phyloP scores from a whole-genome alignment of 2,113 vertebrate genomes.

The Cinclus cinclus region DNA sequence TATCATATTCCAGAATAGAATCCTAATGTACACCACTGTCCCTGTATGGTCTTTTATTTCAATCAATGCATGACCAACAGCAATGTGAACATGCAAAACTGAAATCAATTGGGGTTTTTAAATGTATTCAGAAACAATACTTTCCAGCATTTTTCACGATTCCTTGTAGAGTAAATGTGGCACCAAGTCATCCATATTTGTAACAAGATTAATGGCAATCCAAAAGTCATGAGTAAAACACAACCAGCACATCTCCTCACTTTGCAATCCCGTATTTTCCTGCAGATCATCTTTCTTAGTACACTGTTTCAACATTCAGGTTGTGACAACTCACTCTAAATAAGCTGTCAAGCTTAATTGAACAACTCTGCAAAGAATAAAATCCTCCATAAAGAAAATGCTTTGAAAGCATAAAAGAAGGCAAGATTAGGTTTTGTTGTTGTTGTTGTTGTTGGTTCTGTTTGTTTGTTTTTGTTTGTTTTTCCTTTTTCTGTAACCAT shows the following conservation, averaged over 20 bases:
- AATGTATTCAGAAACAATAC: not conserved
- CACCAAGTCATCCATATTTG: not conserved
- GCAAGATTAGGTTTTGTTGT: not conserved
- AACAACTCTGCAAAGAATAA: not conserved
- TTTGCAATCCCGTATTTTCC: not conserved
- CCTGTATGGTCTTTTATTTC: not conserved
- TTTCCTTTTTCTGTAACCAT: not conserved
- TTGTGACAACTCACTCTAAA: not conserved
- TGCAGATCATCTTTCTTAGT: not conserved
- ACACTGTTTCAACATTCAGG: not conserved
- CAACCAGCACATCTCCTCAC: not conserved
- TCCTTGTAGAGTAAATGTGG: not conserved
- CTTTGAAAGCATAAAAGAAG: not conserved
- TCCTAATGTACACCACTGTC: not conserved
- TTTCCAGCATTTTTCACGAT: not conserved
- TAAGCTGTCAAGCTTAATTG: slow-evolving; percentile 1
- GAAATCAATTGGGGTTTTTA: not conserved
- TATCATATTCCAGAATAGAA: not conserved
- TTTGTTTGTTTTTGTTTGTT: no score
- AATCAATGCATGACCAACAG: not conserved
- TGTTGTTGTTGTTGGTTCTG: no score
- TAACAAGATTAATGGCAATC: not conserved
- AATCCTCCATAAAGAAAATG: not conserved
- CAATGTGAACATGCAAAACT: not conserved
- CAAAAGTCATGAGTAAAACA: not conserved